Conservation (phyloP, 2,113 vertebrate species). For the Trinectes maculatus region DNA sequence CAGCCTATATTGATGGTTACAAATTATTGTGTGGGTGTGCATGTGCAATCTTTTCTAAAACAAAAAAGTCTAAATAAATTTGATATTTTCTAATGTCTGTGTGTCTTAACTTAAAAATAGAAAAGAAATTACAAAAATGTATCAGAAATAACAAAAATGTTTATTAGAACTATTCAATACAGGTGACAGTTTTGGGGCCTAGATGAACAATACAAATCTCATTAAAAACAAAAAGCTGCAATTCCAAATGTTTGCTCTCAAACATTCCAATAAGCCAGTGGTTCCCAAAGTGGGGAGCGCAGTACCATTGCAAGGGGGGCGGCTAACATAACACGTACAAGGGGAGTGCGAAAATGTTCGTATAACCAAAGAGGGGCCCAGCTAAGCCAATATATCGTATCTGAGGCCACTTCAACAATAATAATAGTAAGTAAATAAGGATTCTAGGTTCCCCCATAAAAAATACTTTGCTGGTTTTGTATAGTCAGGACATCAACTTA, state of each 20-base stretch:
- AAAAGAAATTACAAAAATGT: background rate
- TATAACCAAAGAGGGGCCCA: no score
- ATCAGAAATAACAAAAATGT: conserved; percentile 5
- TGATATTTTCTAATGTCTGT: conserved; percentile 92
- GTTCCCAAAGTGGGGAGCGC: no score
- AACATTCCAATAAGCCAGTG: no score
- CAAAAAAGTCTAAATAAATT: conserved; percentile 88
- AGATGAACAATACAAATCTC: no score
- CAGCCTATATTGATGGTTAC: conserved; percentile 89
- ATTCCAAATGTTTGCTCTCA: background rate
- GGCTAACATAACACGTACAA: no score
- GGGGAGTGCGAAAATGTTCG: no score
- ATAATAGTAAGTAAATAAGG: background rate
- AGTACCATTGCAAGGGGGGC: no score
- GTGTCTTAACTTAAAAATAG: conserved; percentile 20
- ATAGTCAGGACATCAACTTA: no score
- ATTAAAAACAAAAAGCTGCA: no score
- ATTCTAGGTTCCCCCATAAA: background rate
- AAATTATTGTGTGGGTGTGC: conserved; percentile 93
- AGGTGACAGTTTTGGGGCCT: background rate
- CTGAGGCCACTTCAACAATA: background rate
- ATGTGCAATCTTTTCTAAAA: conserved; percentile 91
- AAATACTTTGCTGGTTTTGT: no score
- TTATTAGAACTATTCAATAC: conserved; percentile 33
- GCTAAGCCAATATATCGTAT: no score